These are phyloP conservation scores for Urocitellus parryii DNA, from an alignment of 2,113 vertebrate genomes.

Conservation along the genomic window DNA sequence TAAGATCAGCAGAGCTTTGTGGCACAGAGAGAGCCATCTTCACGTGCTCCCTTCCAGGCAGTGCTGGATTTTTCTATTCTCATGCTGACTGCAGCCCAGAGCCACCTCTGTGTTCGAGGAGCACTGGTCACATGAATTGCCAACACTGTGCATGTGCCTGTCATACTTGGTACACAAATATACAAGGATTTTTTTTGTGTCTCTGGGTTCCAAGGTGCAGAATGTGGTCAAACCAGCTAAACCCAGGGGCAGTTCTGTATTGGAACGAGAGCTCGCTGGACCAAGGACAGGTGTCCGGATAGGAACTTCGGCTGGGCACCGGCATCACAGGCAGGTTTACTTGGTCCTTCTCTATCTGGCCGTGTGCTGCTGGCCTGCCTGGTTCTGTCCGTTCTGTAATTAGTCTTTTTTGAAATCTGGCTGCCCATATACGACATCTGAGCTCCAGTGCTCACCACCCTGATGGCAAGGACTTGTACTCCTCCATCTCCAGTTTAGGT, in stretches of 20 bases:
- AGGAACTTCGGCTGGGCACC: neutral
- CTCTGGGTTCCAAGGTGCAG: neutral
- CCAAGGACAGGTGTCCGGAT: neutral
- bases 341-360: neutral
- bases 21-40: neutral
- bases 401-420: neutral
- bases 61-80: neutral
- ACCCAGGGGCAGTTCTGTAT: neutral
- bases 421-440: neutral
- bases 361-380: neutral
- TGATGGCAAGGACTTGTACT: neutral
- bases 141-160: neutral
- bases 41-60: neutral
- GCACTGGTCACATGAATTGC: neutral
- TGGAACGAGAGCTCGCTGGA: neutral
- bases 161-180: neutral
- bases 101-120: neutral
- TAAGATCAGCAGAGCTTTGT: neutral
- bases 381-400: neutral
- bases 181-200: neutral
- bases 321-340: neutral
- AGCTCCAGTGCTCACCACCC: neutral
- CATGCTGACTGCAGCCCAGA: neutral
- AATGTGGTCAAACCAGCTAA: neutral
- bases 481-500: conserved; percentile 8